Evolutionary conservation across 2,888 invertebrate genomes (phyloP), one percentile per base, ranked within the genome.

Genomic region (Ectemnius continuus): DNA sequence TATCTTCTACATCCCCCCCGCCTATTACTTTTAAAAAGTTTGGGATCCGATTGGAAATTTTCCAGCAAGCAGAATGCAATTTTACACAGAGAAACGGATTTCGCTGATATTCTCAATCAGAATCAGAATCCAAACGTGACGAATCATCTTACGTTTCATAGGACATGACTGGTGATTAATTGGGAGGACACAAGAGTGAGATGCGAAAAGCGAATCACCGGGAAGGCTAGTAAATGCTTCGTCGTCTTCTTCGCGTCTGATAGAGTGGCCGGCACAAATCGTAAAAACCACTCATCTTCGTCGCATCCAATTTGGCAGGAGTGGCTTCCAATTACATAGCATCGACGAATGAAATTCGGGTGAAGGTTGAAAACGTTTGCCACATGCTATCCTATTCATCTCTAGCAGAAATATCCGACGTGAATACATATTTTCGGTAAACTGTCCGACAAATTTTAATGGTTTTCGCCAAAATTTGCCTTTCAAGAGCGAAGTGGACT

Each of bases 311-410:
- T 80, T 76, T 68, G 73, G 48, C 61, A 63, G 57, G 70, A 71
- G 74, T 74, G 79, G 74, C 75, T 78, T 75, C 76, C 74, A 76
- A 82, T 82, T 82, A 81, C 73, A 70, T 66, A 62, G 61, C 65
- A 70, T 73, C 75, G 70, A 68, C 67, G 59, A 78, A 73, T 79
- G 77, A 78, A 79, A 78, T 79, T 67, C 79, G 75, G 72, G 60
- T 52, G 77, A 81, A 81, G 71, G 67, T 67, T 64, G 67, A 71
- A 72, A 75, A 74, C 81, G 62, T 75, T 77, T 77, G 70, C 80
- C 78, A 73, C 65, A 59, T 47, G 14, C 66, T 63, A 59, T 65
- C 67, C 69, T 61, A 45, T 60, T 67, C 60, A 60, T 18, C 61
- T 2, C 52, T 4, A 16, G 16, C n/a, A 16, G 16, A 5, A 26